These are phyloP conservation scores for Nebria brevicollis DNA, from an alignment of 2,888 invertebrate genomes.

Conservation along the genomic window DNA sequence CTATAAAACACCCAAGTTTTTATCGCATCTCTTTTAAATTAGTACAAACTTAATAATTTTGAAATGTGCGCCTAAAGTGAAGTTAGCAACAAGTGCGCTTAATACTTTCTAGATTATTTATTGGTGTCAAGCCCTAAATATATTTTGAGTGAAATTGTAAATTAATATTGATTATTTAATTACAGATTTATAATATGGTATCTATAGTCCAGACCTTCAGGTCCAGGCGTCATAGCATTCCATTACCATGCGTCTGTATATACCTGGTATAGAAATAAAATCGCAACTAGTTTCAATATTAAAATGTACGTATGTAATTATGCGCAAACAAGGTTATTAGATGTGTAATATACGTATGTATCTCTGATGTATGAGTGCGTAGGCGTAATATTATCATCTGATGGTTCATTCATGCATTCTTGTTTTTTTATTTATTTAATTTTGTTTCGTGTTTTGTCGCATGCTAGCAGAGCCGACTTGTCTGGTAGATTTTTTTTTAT, in stretches of 20 bases:
- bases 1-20: neutral
- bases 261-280: neutral
- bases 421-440: slow-evolving; percentile 19
- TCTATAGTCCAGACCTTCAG: neutral
- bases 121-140: too few relatives aligned
- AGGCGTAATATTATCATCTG: slow-evolving; percentile 10
- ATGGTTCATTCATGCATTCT: slow-evolving; percentile 26
- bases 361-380: neutral
- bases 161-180: too few relatives aligned
- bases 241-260: slow-evolving; percentile 19
- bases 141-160: too few relatives aligned
- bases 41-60: too few relatives aligned
- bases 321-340: too few relatives aligned
- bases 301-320: slow-evolving; percentile 14
- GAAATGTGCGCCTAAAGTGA: too few relatives aligned
- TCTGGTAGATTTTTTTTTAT: slow-evolving; percentile 16
- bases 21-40: too few relatives aligned
- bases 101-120: too few relatives aligned
- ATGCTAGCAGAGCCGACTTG: slow-evolving; percentile 3
- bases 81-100: too few relatives aligned
- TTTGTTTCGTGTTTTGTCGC: slow-evolving; percentile 7
- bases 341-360: too few relatives aligned
- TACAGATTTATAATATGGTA: too few relatives aligned
- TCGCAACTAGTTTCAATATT: slow-evolving; percentile 31
- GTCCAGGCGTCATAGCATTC: slow-evolving; percentile 9